Evolutionary conservation across 2,113 vertebrate species (phyloP), one percentile per base, ranked within the genome.

Genomic region (Amblyornis subalaris): DNA sequence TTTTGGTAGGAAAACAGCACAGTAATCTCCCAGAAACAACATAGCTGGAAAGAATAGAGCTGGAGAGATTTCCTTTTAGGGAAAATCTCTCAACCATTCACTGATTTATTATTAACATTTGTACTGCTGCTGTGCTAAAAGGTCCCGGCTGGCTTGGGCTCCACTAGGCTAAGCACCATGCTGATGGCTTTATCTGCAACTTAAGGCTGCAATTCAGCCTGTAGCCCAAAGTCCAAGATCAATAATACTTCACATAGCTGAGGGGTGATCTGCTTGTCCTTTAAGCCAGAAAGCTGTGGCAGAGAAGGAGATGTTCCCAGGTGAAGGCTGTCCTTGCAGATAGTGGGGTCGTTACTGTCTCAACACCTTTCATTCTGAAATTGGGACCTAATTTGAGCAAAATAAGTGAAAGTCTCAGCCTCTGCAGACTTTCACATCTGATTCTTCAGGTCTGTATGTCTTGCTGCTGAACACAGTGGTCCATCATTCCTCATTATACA

Each of bases 11-110:
- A 88, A 95, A 95, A 81, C 64, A 90, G 82, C 58, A 75, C 67
- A 94, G 79, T 72, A 95, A 64, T 55, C 28, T 95, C 96, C 78
- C 67, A 88, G 85, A 88, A 94, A 83, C 78, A 76, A n/a, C 88
- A 79, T 88, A 82, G 60, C 67, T 85, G 54, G 62, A 89, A 87
- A 93, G 74, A 94, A 95, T 80, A 70, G 79, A 90, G 55, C 64
- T 57, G 55, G 33, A 89, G 31, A 80, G 51, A 93, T 94, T 92
- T 95, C 95, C 94, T 96, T 96, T 94, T 96, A 96, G 94, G 94
- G 89, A 36, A 90, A 95, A 88, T 88, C 67, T 71, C 89, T 96
- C 91, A 90, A 72, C 78, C 57, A 64, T 90, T 95, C 53, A 65
- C 82, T 95, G 93, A 90, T 94, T 95, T 95, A 96, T 93, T 95